A percentile compares a stretch with the other conserved stretches of the same genome.
Conservation (phyloP, 2,888 invertebrate genomes). For the Phyllotreta striolata region DNA sequence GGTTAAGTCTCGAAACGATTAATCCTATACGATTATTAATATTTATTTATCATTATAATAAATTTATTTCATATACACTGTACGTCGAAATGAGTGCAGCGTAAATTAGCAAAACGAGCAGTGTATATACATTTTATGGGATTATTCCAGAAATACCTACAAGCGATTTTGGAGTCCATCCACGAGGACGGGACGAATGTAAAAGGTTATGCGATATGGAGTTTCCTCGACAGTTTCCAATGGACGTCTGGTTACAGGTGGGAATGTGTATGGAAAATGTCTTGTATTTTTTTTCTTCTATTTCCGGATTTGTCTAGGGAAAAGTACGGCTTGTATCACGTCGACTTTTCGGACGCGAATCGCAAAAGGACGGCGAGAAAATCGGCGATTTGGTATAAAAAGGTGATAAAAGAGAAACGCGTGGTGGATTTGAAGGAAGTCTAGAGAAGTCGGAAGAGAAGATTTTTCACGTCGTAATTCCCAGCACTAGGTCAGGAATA, state of each 20-base stretch:
- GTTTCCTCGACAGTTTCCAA: slow-evolving; percentile 71
- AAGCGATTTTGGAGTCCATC: slow-evolving; percentile 46
- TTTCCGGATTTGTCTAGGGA: slow-evolving; percentile 60
- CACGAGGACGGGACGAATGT: slow-evolving; percentile 61
- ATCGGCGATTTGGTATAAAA: slow-evolving; percentile 66
- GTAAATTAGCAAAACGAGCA: no score
- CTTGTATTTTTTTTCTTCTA: no score
- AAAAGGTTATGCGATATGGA: slow-evolving; percentile 68
- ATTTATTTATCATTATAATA: no score
- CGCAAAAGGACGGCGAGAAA: slow-evolving; percentile 69
- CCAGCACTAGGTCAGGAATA: neutral
- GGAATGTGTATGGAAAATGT: no score
- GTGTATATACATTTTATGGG: no score
- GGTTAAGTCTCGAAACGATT: no score
- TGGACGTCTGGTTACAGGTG: slow-evolving; percentile 66
- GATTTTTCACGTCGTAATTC: neutral
- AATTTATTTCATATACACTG: no score
- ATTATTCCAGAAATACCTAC: slow-evolving; percentile 44
- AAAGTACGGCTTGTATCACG: slow-evolving; percentile 72
- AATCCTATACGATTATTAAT: no score
- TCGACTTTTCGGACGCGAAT: slow-evolving; percentile 68
- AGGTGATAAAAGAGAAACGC: slow-evolving; percentile 59
- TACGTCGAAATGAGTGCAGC: no score
- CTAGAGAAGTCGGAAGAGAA: slow-evolving; percentile 8
- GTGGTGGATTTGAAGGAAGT: slow-evolving; percentile 36